Percentiles rank a stretch among this genome's conserved stretches.
Conservation (phyloP, 2,888 invertebrate genomes). For the Agriopis aurantiaria region DNA sequence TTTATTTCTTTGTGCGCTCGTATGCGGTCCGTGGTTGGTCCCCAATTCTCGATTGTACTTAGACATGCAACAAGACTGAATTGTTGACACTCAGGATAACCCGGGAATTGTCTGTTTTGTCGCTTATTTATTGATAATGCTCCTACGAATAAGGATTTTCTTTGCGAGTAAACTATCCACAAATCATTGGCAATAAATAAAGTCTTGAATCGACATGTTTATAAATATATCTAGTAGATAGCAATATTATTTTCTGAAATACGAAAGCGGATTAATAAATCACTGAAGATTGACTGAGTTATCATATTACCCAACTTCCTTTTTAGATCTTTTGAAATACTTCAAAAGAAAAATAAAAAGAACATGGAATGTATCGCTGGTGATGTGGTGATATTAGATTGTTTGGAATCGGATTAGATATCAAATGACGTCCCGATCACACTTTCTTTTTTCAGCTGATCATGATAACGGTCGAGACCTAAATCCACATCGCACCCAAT, state of each 20-base stretch:
- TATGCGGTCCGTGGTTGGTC: no score
- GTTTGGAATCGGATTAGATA: neutral
- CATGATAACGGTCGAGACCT: neutral
- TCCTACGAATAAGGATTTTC: slow-evolving; percentile 14
- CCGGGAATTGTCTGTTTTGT: slow-evolving; percentile 14
- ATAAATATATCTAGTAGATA: neutral
- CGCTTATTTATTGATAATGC: slow-evolving; percentile 22
- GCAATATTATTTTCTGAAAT: slow-evolving; percentile 5
- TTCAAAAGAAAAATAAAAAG: neutral
- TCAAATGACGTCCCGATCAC: neutral
- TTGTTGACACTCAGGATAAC: slow-evolving; percentile 13
- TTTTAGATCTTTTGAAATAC: neutral
- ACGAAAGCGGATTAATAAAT: slow-evolving; percentile 1
- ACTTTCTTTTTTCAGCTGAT: neutral
- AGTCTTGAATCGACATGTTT: slow-evolving; percentile 8
- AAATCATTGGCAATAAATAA: slow-evolving; percentile 22
- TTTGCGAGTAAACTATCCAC: slow-evolving; percentile 17
- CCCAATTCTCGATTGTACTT: neutral
- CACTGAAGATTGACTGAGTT: neutral
- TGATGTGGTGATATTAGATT: no score
- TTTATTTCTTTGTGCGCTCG: no score
- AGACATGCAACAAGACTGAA: slow-evolving; percentile 17
- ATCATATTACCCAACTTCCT: neutral
- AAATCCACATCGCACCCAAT: neutral
- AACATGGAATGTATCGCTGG: neutral